A percentile compares a stretch with the other conserved stretches of the same genome.
These are phyloP conservation scores for Vireo altiloquus DNA, from an alignment of 2,113 vertebrate species.

Conservation along the genomic window DNA sequence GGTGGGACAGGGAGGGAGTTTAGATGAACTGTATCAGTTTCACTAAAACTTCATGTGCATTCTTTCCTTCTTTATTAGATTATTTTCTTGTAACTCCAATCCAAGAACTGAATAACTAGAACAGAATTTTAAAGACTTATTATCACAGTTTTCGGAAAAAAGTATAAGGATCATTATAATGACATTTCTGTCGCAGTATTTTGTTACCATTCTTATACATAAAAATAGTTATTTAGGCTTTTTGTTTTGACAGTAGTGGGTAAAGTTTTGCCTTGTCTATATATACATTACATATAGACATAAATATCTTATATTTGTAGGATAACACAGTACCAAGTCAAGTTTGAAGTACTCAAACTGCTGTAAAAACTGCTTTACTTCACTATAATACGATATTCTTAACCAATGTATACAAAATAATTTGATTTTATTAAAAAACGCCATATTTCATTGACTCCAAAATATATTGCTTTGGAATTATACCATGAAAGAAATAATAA, in stretches of 20 bases:
- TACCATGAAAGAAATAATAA: neutral
- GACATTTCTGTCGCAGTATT: neutral
- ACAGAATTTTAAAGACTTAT: neutral
- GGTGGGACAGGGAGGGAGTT: neutral
- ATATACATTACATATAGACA: neutral
- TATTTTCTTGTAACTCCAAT: neutral
- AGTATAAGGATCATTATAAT: neutral
- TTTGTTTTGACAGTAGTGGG: neutral
- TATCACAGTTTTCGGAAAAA: neutral
- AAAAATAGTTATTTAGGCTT: neutral
- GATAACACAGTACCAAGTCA: neutral
- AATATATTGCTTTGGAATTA: neutral
- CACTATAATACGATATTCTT: neutral
- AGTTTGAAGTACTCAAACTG: neutral
- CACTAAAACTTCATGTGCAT: neutral
- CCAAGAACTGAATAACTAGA: neutral
- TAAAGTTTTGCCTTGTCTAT: neutral
- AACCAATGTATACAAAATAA: neutral
- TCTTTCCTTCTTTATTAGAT: neutral
- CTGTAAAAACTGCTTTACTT: neutral
- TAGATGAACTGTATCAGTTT: neutral
- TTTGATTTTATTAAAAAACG: neutral
- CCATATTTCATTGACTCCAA: accelerated
- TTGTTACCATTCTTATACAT: neutral
- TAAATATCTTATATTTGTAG: neutral